Conservation (phyloP, 64 coral and sea anemone species). For the Dendronephthya gigantea region DNA sequence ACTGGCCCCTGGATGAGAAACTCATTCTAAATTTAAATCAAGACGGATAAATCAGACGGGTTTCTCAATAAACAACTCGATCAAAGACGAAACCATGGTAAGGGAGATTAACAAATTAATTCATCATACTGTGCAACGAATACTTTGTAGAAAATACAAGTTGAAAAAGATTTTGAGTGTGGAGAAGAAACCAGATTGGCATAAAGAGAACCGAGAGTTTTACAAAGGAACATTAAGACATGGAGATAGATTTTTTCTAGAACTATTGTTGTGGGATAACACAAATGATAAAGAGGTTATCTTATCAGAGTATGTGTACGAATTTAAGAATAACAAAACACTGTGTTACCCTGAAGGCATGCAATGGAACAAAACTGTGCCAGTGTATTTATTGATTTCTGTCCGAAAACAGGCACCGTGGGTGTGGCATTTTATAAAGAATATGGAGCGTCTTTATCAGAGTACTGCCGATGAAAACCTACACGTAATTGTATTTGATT, state of each 20-base stretch:
- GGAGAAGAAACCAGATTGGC: constrained; percentile 48
- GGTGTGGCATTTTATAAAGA: constrained; percentile 48
- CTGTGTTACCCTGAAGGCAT: constrained; percentile 45
- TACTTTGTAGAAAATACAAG: constrained; percentile 39
- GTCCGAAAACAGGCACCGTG: constrained; percentile 41
- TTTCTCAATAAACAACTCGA: too few species aligned
- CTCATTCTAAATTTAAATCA: too few species aligned
- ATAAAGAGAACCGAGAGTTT: not conserved
- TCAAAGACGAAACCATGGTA: too few species aligned
- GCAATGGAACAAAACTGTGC: constrained; percentile 65
- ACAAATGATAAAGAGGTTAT: constrained; percentile 6
- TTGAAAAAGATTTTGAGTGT: constrained; percentile 46
- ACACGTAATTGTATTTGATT: constrained; percentile 55
- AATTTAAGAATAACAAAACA: not conserved
- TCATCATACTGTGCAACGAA: too few species aligned
- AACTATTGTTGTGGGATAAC: constrained; percentile 40
- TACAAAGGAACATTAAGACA: not conserved
- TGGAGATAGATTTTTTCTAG: constrained; percentile 48
- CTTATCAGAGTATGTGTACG: constrained; percentile 48
- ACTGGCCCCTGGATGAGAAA: too few species aligned
- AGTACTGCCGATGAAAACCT: constrained; percentile 49
- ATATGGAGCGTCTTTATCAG: constrained; percentile 47
- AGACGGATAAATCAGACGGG: too few species aligned
- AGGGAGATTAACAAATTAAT: too few species aligned
- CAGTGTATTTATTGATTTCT: constrained; percentile 47